A percentile compares a stretch with the other conserved stretches of the same genome.
Conservation (phyloP, 2,888 invertebrate genomes). For the Heteropelma amictum region DNA sequence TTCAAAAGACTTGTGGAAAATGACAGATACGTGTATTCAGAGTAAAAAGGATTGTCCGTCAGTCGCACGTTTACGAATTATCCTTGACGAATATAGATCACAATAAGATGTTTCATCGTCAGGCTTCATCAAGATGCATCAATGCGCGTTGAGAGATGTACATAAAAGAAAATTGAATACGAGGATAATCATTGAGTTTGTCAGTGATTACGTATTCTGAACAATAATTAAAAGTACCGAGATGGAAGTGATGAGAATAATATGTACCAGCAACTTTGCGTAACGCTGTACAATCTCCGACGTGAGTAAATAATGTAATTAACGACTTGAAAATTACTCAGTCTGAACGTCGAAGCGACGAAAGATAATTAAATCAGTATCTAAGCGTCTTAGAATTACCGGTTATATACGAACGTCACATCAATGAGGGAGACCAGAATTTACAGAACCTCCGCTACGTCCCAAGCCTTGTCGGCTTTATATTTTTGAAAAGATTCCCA, state of each 20-base stretch:
- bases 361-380: conserved; percentile 61
- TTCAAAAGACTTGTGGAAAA: background rate
- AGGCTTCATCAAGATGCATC: background rate
- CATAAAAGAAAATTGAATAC: too few species aligned
- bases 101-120: conserved; percentile 3
- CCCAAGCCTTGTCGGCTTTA: background rate
- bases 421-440: background rate
- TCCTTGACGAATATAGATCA: background rate
- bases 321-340: conserved; percentile 55
- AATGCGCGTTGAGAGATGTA: too few species aligned
- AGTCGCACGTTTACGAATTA: background rate
- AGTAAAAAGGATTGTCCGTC: background rate
- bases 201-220: too few species aligned
- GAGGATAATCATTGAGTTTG: too few species aligned
- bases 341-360: conserved; percentile 37
- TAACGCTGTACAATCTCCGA: conserved; percentile 39
- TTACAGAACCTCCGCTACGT: background rate
- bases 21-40: background rate
- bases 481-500: too few species aligned
- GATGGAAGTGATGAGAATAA: too few species aligned
- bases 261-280: background rate
- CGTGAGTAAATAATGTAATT: conserved; percentile 56
- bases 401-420: background rate
- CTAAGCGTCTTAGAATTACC: conserved; percentile 50
- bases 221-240: too few species aligned